phyloP scores from a whole-genome alignment of 2,797 vertebrate genomes.

The Scomberomorus guttatus region DNA sequence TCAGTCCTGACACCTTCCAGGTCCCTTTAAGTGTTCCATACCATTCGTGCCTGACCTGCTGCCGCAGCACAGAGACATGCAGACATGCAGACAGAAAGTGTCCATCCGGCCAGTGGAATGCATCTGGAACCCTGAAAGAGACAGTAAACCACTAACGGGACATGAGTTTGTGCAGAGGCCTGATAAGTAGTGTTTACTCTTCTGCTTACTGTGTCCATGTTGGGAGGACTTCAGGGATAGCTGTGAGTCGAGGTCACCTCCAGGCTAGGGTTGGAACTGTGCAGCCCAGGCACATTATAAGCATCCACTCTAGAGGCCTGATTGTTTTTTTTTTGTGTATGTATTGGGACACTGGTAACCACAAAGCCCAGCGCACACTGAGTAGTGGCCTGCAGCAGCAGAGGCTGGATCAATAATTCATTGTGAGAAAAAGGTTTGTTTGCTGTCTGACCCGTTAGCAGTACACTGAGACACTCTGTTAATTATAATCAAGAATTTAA shows the following conservation, averaged over 20 bases:
- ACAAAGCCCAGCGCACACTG: slow-evolving; percentile 30
- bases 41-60: slow-evolving; percentile 46
- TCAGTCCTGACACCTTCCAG: slow-evolving; percentile 63
- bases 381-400: slow-evolving; percentile 36
- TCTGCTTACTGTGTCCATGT: slow-evolving; percentile 37
- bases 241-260: slow-evolving; percentile 48
- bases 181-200: slow-evolving; percentile 47
- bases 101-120: slow-evolving; percentile 30
- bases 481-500: slow-evolving; percentile 24
- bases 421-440: slow-evolving; percentile 63
- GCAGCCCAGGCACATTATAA: slow-evolving; percentile 20
- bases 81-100: slow-evolving; percentile 29
- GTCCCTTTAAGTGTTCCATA: slow-evolving; percentile 42
- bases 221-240: slow-evolving; percentile 29
- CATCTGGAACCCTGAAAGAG: slow-evolving; percentile 38
- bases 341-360: slow-evolving; percentile 36
- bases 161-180: slow-evolving; percentile 22
- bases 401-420: slow-evolving; percentile 71
- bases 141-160: slow-evolving; percentile 22
- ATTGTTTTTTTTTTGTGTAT: not conserved
- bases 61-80: slow-evolving; percentile 19
- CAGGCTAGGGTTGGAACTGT: slow-evolving; percentile 30
- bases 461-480: slow-evolving; percentile 35
- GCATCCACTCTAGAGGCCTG: slow-evolving; percentile 25
- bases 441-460: slow-evolving; percentile 43